phyloP scores from a whole-genome alignment of 2,113 vertebrate species.

The Sorex fumeus region DNA sequence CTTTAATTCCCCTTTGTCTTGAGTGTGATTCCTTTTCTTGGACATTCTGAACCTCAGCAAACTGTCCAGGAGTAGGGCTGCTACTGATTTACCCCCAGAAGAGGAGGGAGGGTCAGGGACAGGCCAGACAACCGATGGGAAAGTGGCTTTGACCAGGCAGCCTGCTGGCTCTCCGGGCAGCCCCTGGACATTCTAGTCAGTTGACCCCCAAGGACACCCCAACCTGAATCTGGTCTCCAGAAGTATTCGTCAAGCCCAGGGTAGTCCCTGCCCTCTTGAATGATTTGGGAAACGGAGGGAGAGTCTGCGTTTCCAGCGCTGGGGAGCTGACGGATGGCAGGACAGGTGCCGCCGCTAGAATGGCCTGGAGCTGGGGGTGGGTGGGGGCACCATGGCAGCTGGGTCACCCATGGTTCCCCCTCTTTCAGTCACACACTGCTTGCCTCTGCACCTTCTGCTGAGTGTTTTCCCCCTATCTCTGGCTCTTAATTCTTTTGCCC shows the following conservation, averaged over 20 bases:
- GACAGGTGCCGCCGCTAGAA: neutral
- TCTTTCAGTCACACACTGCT: neutral
- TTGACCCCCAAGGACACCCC: neutral
- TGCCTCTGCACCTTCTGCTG: neutral
- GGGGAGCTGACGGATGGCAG: neutral
- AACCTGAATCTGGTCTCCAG: slow-evolving; percentile 14
- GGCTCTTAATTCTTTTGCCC: neutral
- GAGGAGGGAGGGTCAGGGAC: neutral
- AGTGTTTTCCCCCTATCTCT: neutral
- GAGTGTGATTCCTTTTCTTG: no score
- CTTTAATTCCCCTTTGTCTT: no score
- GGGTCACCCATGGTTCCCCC: neutral
- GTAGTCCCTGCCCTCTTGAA: slow-evolving; percentile 15
- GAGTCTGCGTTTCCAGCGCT: slow-evolving; percentile 35
- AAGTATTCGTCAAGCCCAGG: slow-evolving; percentile 45
- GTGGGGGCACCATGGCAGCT: neutral
- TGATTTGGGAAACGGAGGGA: slow-evolving; percentile 31
- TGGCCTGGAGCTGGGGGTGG: neutral
- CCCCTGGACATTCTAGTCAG: neutral
- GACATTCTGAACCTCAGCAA: slow-evolving; percentile 42
- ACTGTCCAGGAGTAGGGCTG: neutral
- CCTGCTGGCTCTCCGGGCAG: neutral
- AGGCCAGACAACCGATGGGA: neutral
- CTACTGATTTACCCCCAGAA: neutral
- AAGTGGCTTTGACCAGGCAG: neutral